A percentile compares a stretch with the other conserved stretches of the same genome.
These are phyloP conservation scores for Melanargia galathea DNA, from an alignment of 2,888 invertebrate genomes.

Conservation along the genomic window DNA sequence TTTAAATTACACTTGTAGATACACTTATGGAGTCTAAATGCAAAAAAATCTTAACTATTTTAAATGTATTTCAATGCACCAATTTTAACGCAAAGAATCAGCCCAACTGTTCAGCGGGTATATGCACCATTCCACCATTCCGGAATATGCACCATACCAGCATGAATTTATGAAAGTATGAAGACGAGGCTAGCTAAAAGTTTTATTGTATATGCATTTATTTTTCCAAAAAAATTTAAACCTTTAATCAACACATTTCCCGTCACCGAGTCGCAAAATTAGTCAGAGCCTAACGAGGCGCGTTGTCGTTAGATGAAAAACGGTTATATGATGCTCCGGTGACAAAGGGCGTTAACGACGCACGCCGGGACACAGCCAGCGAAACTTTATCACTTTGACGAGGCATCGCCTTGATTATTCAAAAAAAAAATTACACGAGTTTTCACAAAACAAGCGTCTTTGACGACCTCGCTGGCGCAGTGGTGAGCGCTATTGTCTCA, in stretches of 20 bases:
- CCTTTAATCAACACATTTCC: conserved; percentile 32
- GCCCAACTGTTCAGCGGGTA: no score
- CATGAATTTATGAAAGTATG: no score
- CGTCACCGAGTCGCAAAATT: conserved; percentile 28
- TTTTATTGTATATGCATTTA: not conserved
- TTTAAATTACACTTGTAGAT: no score
- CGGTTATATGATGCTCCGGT: conserved; percentile 44
- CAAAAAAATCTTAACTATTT: no score
- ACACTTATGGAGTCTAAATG: no score
- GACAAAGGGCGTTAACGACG: conserved; percentile 51
- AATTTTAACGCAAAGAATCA: no score
- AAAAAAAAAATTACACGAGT: not conserved
- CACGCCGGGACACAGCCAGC: conserved; percentile 33
- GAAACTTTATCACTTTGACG: conserved; percentile 48
- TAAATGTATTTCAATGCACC: no score
- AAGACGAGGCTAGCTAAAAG: no score
- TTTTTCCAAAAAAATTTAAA: conserved; percentile 1
- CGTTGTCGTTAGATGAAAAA: conserved; percentile 39
- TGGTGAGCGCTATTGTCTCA: no score
- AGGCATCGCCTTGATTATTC: conserved; percentile 32
- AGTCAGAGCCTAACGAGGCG: conserved; percentile 39
- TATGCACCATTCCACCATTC: no score
- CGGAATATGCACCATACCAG: no score
- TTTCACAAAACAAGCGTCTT: not conserved
- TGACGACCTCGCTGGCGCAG: no score